Conservation (phyloP, 2,797 vertebrate genomes). For the Notoglanidium macrostoma region DNA sequence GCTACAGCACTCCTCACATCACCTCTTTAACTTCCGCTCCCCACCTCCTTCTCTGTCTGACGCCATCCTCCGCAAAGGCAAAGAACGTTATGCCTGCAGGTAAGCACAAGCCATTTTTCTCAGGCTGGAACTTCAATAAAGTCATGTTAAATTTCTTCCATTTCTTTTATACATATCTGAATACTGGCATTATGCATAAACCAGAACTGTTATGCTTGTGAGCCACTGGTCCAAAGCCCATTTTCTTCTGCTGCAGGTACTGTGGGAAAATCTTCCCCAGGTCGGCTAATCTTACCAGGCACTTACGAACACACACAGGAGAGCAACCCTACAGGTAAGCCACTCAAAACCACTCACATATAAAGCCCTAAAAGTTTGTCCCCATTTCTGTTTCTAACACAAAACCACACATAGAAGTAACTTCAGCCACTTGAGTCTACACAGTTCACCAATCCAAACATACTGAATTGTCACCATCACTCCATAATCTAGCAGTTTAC, state of each 20-base stretch:
- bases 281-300: slow-evolving; percentile 97
- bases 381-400: not conserved
- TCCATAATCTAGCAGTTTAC: slow-evolving; percentile 37
- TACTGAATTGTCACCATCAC: slow-evolving; percentile 37
- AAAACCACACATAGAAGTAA: slow-evolving; percentile 39
- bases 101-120: slow-evolving; percentile 58
- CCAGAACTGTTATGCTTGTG: not conserved
- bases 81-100: slow-evolving; percentile 99
- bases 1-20: slow-evolving; percentile 91
- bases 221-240: slow-evolving; percentile 18
- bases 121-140: not conserved
- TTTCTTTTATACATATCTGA: not conserved
- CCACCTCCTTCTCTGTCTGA: slow-evolving; percentile 93
- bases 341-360: slow-evolving; percentile 25
- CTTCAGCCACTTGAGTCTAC: slow-evolving; percentile 15
- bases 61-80: slow-evolving; percentile 98
- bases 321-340: slow-evolving; percentile 97
- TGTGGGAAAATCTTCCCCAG: slow-evolving; percentile 99
- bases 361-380: slow-evolving; percentile 10
- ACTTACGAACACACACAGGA: slow-evolving; percentile 97
- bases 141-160: not conserved
- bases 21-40: slow-evolving; percentile 94
- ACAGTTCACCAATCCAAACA: slow-evolving; percentile 46
- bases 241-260: slow-evolving; percentile 79
- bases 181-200: not conserved